Evolutionary conservation across 2,888 invertebrate genomes (phyloP).

Genomic region (Leptogaster cylindrica): DNA sequence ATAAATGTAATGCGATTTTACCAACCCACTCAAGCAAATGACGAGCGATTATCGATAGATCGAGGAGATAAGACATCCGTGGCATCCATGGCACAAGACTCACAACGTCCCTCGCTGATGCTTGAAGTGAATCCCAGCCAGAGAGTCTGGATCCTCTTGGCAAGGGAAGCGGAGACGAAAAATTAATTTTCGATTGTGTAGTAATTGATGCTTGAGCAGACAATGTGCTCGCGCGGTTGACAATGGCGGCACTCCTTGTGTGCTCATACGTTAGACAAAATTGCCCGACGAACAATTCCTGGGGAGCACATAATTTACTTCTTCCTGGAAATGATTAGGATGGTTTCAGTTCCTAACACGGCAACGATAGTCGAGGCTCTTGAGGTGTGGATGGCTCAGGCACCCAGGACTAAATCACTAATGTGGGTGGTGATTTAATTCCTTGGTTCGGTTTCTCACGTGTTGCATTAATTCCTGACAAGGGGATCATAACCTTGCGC

Average conservation of each 20-base stretch:
- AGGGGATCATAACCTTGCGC: conserved; percentile 17
- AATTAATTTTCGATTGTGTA: conserved; percentile 37
- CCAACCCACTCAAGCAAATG: conserved; percentile 23
- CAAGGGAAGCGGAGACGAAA: conserved; percentile 21
- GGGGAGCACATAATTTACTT: conserved; percentile 8
- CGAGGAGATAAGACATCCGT: conserved; percentile 4
- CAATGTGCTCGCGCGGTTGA: conserved; percentile 7
- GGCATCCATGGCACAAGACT: conserved; percentile 1
- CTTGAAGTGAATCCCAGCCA: not conserved
- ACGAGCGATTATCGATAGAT: conserved; percentile 30
- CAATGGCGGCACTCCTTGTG: conserved; percentile 30
- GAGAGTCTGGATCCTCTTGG: not conserved
- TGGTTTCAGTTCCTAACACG: not conserved
- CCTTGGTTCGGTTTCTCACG: not conserved
- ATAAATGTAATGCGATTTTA: conserved; percentile 13
- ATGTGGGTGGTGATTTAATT: conserved; percentile 33
- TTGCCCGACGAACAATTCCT: conserved; percentile 4
- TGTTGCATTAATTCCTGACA: conserved; percentile 23
- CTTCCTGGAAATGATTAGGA: conserved; percentile 31
- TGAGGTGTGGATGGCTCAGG: conserved; percentile 25
- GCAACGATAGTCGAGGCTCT: conserved; percentile 2
- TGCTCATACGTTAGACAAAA: conserved; percentile 3
- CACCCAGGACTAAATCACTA: not conserved
- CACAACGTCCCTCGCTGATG: not conserved
- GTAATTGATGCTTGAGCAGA: conserved; percentile 19